Conservation (phyloP, 92 coral and sea anemone species). For the Chrysogorgia sp. region DNA sequence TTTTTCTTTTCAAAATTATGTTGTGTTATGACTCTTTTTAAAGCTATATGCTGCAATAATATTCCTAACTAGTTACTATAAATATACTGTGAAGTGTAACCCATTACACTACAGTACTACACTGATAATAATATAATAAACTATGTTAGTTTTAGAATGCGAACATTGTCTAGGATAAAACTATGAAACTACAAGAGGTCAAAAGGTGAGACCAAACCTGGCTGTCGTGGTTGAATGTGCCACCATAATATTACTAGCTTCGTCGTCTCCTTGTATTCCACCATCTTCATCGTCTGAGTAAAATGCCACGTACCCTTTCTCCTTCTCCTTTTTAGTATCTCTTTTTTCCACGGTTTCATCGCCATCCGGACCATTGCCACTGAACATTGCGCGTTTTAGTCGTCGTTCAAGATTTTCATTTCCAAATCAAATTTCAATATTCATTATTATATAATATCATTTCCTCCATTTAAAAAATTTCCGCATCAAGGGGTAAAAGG, state of each 20-base stretch:
- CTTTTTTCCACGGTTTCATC: conserved; percentile 82
- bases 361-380: conserved; percentile 70
- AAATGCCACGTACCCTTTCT: conserved; percentile 90
- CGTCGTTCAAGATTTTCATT: not conserved
- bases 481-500: not conserved
- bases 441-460: too few relatives aligned
- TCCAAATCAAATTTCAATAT: not conserved
- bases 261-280: conserved; percentile 75
- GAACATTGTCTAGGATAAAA: too few relatives aligned
- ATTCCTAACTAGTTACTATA: too few relatives aligned
- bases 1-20: too few relatives aligned
- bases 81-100: too few relatives aligned
- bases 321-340: conserved; percentile 85
- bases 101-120: too few relatives aligned
- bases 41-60: too few relatives aligned
- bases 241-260: conserved; percentile 33
- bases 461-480: not conserved
- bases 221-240: not conserved
- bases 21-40: too few relatives aligned
- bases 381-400: conserved; percentile 32
- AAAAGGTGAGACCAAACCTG: conserved; percentile 14
- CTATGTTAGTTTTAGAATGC: too few relatives aligned
- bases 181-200: not conserved
- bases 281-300: conserved; percentile 86
- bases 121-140: too few relatives aligned